Conservation (phyloP, 2,888 invertebrate species). For the Agrenia bidenticulata region DNA sequence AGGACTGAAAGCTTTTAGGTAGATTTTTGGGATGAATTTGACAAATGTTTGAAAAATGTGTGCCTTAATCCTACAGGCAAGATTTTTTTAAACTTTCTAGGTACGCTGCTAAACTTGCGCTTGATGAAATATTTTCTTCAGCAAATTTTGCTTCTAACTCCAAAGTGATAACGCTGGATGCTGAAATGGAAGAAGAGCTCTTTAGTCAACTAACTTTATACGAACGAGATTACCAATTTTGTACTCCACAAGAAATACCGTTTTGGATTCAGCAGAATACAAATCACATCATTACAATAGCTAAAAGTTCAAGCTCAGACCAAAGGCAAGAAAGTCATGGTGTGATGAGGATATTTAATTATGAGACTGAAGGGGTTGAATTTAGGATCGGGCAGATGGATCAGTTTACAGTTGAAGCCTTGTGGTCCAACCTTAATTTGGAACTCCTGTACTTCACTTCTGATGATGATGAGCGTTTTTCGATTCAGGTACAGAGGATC, state of each 20-base stretch:
- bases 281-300: conserved; percentile 33
- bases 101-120: conserved; percentile 58
- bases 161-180: conserved; percentile 3
- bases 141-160: neutral
- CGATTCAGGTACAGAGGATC: conserved; percentile 56
- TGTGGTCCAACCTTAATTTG: conserved; percentile 59
- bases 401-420: conserved; percentile 53
- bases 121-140: conserved; percentile 56
- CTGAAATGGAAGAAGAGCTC: conserved; percentile 38
- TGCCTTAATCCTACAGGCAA: neutral
- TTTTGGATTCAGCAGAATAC: conserved; percentile 31
- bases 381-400: conserved; percentile 45
- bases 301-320: neutral
- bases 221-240: conserved; percentile 47
- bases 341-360: conserved; percentile 43
- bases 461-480: conserved; percentile 60
- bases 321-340: neutral
- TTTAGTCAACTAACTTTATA: conserved; percentile 42
- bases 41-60: neutral
- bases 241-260: conserved; percentile 41
- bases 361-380: conserved; percentile 43
- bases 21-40: too few species aligned
- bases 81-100: conserved; percentile 40
- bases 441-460: conserved; percentile 60
- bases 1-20: conserved; percentile 49